A percentile compares a stretch with the other conserved stretches of the same genome.
Evolutionary conservation across 2,888 invertebrate species (phyloP).

Genomic region (Phorcus lineatus): DNA sequence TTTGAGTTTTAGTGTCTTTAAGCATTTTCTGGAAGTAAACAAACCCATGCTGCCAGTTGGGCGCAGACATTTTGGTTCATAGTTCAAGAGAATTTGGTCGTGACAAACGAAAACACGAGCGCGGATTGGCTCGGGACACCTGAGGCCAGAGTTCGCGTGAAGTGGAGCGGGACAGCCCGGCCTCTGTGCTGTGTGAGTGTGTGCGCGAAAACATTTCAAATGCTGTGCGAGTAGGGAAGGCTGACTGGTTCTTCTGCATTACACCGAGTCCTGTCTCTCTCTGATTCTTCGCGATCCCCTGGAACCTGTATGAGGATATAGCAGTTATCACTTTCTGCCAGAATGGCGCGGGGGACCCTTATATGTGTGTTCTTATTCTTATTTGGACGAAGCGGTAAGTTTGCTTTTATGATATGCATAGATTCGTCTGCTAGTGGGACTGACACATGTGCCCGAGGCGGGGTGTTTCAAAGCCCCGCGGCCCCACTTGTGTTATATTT

Average conservation of each 20-base stretch:
- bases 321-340: conserved; percentile 3
- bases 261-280: neutral
- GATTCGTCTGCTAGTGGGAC: conserved; percentile 10
- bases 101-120: conserved; percentile 24
- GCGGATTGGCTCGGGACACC: conserved; percentile 8
- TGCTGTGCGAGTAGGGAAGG: conserved; percentile 19
- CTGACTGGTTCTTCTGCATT: conserved; percentile 7
- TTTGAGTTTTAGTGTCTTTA: too few species aligned
- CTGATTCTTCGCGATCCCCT: neutral
- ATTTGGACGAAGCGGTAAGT: conserved; percentile 14
- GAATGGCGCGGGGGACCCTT: conserved; percentile 19
- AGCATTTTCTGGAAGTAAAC: conserved; percentile 26
- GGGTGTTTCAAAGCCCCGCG: neutral
- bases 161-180: conserved; percentile 21
- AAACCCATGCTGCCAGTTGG: conserved; percentile 31
- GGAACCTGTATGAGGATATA: conserved; percentile 18
- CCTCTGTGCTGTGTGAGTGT: conserved; percentile 4
- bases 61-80: conserved; percentile 36
- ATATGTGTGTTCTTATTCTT: conserved; percentile 5
- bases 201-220: conserved; percentile 32
- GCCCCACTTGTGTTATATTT: conserved; percentile 6
- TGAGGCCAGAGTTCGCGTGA: conserved; percentile 12
- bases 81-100: conserved; percentile 29
- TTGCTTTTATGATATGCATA: neutral
- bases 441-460: conserved; percentile 13